Conservation (phyloP, 2,113 vertebrate species). For the Zosterops hypoxanthus region DNA sequence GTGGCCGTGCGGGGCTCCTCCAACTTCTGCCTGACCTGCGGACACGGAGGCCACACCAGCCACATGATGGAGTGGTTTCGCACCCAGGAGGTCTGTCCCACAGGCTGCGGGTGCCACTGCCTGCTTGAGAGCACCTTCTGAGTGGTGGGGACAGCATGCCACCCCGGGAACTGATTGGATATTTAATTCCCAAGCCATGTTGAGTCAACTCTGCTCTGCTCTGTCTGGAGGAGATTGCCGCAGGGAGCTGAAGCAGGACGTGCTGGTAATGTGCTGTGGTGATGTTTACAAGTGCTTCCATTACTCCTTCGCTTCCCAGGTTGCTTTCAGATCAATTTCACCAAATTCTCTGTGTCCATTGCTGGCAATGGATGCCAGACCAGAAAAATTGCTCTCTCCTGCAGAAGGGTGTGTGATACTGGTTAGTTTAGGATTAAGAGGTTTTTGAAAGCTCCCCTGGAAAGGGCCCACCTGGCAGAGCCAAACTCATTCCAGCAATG, state of each 20-base stretch:
- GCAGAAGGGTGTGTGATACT: neutral
- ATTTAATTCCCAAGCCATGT: neutral
- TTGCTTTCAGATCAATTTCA: neutral
- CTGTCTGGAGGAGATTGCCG: neutral
- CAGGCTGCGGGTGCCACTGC: conserved; percentile 95
- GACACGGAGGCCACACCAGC: conserved; percentile 92
- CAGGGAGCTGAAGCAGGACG: neutral
- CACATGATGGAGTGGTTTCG: conserved; percentile 99
- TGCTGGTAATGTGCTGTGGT: neutral
- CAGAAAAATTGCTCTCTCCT: neutral
- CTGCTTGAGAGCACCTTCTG: conserved; percentile 94
- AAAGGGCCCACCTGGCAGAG: neutral
- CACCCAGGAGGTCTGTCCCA: conserved; percentile 92
- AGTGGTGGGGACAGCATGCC: neutral
- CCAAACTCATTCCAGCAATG: accelerated
- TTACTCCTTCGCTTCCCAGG: neutral
- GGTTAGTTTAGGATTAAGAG: neutral
- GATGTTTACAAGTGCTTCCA: conserved; percentile 23
- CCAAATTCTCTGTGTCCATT: neutral
- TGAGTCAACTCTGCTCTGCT: neutral
- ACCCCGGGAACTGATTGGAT: accelerated
- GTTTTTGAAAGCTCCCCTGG: neutral
- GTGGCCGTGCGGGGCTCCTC: conserved; percentile 94
- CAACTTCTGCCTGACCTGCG: conserved; percentile 97
- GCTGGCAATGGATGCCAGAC: neutral